phyloP scores from a whole-genome alignment of 2,888 invertebrate genomes.

The Orthosia incerta region DNA sequence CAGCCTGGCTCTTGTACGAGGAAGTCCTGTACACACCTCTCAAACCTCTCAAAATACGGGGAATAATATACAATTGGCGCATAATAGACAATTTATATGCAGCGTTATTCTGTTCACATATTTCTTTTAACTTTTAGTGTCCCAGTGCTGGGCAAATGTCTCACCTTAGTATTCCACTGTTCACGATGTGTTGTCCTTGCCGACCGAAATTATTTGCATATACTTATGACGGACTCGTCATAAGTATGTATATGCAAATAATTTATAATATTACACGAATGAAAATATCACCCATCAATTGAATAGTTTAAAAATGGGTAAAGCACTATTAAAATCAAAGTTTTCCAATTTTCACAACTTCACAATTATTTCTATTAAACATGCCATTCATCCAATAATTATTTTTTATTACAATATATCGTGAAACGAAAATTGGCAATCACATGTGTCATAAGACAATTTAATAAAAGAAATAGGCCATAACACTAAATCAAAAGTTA shows the following conservation, averaged over 20 bases:
- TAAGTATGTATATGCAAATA: background rate
- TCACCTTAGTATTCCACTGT: too few relatives aligned
- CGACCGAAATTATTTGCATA: too few relatives aligned
- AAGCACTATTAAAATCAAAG: background rate
- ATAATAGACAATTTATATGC: background rate
- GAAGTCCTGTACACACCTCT: too few relatives aligned
- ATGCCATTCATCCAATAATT: constrained; percentile 39
- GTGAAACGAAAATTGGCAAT: constrained; percentile 52
- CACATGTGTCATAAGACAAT: constrained; percentile 62
- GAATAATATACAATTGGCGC: too few relatives aligned
- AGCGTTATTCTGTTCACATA: background rate
- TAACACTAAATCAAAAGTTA: constrained; percentile 64
- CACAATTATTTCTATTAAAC: constrained; percentile 9
- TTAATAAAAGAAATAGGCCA: constrained; percentile 65
- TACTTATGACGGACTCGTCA: too few relatives aligned
- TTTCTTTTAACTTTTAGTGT: too few relatives aligned
- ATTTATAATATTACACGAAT: constrained; percentile 5
- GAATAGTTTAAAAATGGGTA: background rate
- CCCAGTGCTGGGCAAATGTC: too few relatives aligned
- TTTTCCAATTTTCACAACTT: background rate
- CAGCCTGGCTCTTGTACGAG: too few relatives aligned
- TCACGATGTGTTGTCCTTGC: too few relatives aligned
- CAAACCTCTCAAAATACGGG: too few relatives aligned
- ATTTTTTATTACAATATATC: constrained; percentile 66
- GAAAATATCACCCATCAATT: constrained; percentile 17